Percentiles rank a stretch among this genome's conserved stretches.
Evolutionary conservation across 37 sponge, comb jelly and placozoan species (phyloP).

Genomic region (Beroe ovata): DNA sequence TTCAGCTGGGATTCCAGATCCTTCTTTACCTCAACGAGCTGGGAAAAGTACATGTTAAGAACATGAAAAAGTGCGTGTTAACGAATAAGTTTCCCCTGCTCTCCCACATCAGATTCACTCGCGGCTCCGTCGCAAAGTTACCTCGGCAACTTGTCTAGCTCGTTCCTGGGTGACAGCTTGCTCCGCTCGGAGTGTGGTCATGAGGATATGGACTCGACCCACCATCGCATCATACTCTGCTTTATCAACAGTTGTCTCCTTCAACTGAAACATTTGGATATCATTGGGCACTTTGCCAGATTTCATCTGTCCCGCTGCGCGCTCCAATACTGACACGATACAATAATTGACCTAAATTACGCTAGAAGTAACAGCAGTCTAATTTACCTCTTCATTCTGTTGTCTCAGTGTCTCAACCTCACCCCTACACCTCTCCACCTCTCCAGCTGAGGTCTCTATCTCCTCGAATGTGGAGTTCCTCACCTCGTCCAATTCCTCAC

Average conservation of each 20-base stretch:
- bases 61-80: too few species aligned
- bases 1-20: background rate
- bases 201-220: background rate
- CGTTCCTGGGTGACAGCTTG: constrained; percentile 38
- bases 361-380: too few species aligned
- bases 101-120: too few species aligned
- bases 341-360: too few species aligned
- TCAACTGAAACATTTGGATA: too few species aligned
- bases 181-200: constrained; percentile 5
- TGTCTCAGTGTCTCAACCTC: background rate
- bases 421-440: background rate
- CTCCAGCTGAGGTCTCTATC: background rate
- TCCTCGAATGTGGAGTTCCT: background rate
- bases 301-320: too few species aligned
- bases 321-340: too few species aligned
- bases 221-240: background rate
- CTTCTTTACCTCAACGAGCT: constrained; percentile 7
- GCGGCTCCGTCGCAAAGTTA: too few species aligned
- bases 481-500: background rate
- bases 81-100: too few species aligned
- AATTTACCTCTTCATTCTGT: background rate
- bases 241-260: background rate
- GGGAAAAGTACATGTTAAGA: too few species aligned
- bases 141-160: constrained; percentile 17
- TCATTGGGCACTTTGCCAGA: too few species aligned